Evolutionary conservation across 2,888 invertebrate species (phyloP), one percentile per base, ranked within the genome.

Genomic region (Eristalinus sepulchralis): DNA sequence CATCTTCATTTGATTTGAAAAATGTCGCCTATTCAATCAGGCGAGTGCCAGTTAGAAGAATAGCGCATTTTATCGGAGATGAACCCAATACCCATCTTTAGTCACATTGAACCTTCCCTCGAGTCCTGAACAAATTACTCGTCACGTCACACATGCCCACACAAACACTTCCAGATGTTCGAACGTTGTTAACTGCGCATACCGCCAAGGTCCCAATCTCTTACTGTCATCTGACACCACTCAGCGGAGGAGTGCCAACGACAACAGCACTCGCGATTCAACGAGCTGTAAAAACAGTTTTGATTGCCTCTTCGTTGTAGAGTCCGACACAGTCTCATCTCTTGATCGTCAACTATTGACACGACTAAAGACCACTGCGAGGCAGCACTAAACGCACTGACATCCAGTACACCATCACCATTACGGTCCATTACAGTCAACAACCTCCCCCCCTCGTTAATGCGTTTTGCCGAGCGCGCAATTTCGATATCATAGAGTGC

Each of bases 381-480:
- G 68, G 67, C 81, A 67, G 34, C 59, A 59, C 47, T 59, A 66
- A 71, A 64, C 47, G 64, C 47, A 17, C 57, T 71, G 57, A 79
- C 66, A 72, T 60, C 34, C 53, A 57, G 39, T 33, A 57, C 70
- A 78, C 57, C 57, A 47, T 55, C 13, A 72, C 77, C 85, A 81
- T 81, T 85, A 77, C 63, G 72, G 68, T 73, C 85, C 85, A 85
- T 85, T 81, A 81, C 81, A 68, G 68, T 31, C 27, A 60, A 53
- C 31, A 31, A 80, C 67, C 70, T 66, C 70, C 66, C 70, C 62
- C 60, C 70, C 66, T 68, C 62, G 81, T 72, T 64, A 85, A 77
- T 72, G 71, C 80, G 9, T 34, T 27, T 53, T 9, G 22, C 47
- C 9, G 33, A 31, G 27, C 20, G 27, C 10, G 6, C 22, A 17